Conservation (phyloP, 2,113 vertebrate species). For the Sinocyclocheilus anophthalmus region DNA sequence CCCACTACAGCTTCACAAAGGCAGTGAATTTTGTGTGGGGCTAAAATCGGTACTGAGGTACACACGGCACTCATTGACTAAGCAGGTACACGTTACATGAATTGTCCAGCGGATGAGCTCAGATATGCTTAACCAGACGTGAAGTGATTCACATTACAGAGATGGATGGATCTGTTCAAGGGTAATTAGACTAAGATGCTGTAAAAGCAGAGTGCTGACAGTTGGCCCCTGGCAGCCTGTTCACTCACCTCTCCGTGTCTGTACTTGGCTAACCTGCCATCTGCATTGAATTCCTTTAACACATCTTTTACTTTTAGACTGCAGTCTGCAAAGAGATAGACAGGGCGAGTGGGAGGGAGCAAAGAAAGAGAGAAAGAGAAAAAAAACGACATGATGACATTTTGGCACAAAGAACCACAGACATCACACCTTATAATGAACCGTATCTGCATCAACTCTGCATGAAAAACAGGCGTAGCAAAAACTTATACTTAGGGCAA, state of each 20-base stretch:
- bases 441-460: background rate
- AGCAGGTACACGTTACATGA: background rate
- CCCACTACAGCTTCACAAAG: background rate
- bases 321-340: slow-evolving; percentile 78
- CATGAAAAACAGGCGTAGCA: background rate
- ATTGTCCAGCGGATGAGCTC: background rate
- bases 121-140: slow-evolving; percentile 16
- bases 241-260: slow-evolving; percentile 84
- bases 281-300: slow-evolving; percentile 81
- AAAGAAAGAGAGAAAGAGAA: background rate
- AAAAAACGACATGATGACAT: background rate
- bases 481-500: background rate
- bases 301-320: slow-evolving; percentile 89
- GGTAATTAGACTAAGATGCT: slow-evolving; percentile 27
- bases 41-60: background rate
- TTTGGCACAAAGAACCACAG: background rate
- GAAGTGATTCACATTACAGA: slow-evolving; percentile 31
- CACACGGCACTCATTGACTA: background rate
- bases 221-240: slow-evolving; percentile 18
- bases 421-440: slow-evolving; percentile 2
- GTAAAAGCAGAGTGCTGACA: slow-evolving; percentile 23
- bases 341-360: background rate
- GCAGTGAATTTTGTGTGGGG: background rate
- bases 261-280: slow-evolving; percentile 78
- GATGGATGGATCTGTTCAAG: slow-evolving; percentile 16